Evolutionary conservation across 2,888 invertebrate genomes (phyloP).

Genomic region (Scaptomyza reducta): DNA sequence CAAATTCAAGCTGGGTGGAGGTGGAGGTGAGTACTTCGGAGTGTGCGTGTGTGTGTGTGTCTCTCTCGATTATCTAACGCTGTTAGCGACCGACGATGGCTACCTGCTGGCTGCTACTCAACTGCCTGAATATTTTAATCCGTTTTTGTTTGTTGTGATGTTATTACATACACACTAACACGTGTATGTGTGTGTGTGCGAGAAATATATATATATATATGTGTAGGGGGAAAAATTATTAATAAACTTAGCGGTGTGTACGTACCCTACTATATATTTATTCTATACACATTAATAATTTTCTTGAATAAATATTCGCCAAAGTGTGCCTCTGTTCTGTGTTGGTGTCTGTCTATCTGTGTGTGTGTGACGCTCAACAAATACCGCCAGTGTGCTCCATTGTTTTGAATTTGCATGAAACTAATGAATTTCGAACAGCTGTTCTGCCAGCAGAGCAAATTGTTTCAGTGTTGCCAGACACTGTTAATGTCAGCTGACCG

Average conservation of each 20-base stretch:
- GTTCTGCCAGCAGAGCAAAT: constrained; percentile 15
- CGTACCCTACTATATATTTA: constrained; percentile 22
- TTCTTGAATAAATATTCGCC: constrained; percentile 40
- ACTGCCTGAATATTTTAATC: constrained; percentile 38
- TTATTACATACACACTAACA: constrained; percentile 23
- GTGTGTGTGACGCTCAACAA: constrained; percentile 17
- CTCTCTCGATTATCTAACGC: constrained; percentile 47
- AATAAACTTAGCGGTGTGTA: constrained; percentile 66
- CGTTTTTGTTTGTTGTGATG: constrained; percentile 48
- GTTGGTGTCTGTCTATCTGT: constrained; percentile 3
- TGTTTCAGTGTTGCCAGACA: constrained; percentile 10
- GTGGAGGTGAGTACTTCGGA: neutral
- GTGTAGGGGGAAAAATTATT: constrained; percentile 52
- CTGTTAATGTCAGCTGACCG: neutral
- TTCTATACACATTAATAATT: constrained; percentile 7
- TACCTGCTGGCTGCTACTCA: constrained; percentile 19
- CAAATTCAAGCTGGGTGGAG: neutral
- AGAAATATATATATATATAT: constrained; percentile 4
- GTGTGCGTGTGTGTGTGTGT: neutral
- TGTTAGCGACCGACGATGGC: constrained; percentile 8
- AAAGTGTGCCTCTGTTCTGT: constrained; percentile 3
- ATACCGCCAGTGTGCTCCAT: constrained; percentile 48
- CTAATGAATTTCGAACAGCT: constrained; percentile 28
- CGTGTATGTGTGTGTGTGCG: neutral
- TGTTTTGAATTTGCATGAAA: constrained; percentile 48